A percentile compares a stretch with the other conserved stretches of the same genome.
phyloP scores from a whole-genome alignment of 2,113 vertebrate genomes.

The Podarcis cretensis region DNA sequence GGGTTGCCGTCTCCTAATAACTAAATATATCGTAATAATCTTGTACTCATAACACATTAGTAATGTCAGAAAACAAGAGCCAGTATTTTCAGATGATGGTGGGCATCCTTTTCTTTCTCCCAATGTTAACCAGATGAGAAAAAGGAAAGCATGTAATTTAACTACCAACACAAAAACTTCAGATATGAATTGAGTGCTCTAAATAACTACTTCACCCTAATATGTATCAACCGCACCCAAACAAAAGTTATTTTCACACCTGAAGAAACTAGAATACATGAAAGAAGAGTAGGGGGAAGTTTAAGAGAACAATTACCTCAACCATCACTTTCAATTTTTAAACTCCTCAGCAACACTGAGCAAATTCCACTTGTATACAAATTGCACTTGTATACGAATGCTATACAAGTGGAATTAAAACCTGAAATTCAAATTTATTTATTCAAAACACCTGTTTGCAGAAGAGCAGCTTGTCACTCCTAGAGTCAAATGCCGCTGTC shows the following conservation, averaged over 20 bases:
- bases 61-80: no score
- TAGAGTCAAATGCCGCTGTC: not conserved
- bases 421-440: accelerated
- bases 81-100: no score
- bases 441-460: not conserved
- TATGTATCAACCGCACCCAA: accelerated
- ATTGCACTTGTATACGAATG: not conserved
- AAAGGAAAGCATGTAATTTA: not conserved
- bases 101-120: not conserved
- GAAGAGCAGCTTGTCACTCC: not conserved
- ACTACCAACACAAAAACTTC: not conserved
- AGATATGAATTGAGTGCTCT: not conserved
- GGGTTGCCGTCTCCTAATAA: no score
- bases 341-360: not conserved
- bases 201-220: not conserved
- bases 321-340: not conserved
- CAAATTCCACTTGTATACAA: not conserved
- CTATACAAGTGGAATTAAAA: not conserved
- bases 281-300: not conserved
- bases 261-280: accelerated
- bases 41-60: no score
- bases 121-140: not conserved
- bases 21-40: no score
- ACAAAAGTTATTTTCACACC: not conserved
- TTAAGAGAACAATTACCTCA: not conserved